These are phyloP conservation scores for Caenorhabditis doughertyi DNA, from an alignment of 2,888 invertebrate genomes.

Conservation along the genomic window DNA sequence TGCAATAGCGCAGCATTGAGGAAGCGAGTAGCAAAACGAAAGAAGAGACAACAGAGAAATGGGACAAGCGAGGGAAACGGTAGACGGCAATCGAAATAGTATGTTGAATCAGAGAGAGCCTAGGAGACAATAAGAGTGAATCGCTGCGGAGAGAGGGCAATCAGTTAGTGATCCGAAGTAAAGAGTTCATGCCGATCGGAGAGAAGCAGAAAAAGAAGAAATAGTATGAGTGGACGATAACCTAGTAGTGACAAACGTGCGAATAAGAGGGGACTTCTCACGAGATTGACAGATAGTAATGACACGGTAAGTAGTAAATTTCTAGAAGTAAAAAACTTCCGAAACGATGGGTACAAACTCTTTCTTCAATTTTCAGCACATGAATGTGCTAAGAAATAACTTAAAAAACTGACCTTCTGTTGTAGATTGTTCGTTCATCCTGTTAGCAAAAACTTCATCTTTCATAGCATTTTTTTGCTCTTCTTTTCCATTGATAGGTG, in stretches of 20 bases:
- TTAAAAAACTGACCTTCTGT: slow-evolving; percentile 9
- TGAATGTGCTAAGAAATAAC: too few relatives aligned
- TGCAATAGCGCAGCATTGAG: slow-evolving; percentile 15
- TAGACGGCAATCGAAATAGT: slow-evolving; percentile 19
- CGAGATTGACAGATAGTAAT: slow-evolving; percentile 5
- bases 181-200: slow-evolving; percentile 2
- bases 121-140: background rate
- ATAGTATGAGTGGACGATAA: background rate
- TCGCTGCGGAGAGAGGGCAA: slow-evolving; percentile 7
- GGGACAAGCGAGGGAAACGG: slow-evolving; percentile 12
- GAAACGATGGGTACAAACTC: background rate
- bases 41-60: slow-evolving; percentile 22
- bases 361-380: too few relatives aligned
- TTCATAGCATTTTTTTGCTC: background rate
- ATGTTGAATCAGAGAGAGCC: slow-evolving; percentile 17
- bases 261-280: background rate
- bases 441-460: background rate
- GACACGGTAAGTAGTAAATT: background rate
- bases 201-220: slow-evolving; percentile 18
- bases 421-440: background rate
- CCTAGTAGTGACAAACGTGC: background rate
- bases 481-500: slow-evolving; percentile 3
- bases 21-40: slow-evolving; percentile 1
- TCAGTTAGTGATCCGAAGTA: slow-evolving; percentile 20
- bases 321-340: background rate